Evolutionary conservation across 2,113 vertebrate genomes (phyloP), one percentile per base, ranked within the genome.

Genomic region (Cyphomyrus discorhynchus): DNA sequence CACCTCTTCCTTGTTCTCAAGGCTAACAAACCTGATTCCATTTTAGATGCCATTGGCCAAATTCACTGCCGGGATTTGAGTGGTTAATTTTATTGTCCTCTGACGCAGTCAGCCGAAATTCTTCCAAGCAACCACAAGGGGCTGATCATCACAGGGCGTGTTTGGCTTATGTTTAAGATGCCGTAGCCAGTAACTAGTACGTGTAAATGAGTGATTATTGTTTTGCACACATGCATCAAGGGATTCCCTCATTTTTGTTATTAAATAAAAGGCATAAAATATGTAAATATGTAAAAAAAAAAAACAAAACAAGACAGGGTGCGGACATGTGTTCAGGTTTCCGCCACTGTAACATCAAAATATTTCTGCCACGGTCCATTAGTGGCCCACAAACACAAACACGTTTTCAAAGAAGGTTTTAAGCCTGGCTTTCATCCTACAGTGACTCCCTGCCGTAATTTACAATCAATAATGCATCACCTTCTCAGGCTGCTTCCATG

Each of bases 381-480:
- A 87, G 85, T n/a, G 24, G 27, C 50, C 27, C 27, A 87, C 13
- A 87, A 87, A 86, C 84, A 52, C 47, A 31, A 50, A 31, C 85
- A 52, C 24, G 2, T 39, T 39, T 87, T 35, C 47, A 86, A 46
- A 50, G 82, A 31, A 5, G 49, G 11, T 31, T 27, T 86, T 52
- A 21, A 35, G 19, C 46, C 82, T 46, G 46, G 42, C 46, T 47
- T 46, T 49, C 27, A 21, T 19, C 27, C 27, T 27, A 35, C 49
- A 19, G 15, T 1, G 5, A 50, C 50, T 87, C 39, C 50, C 27
- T 19, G 85, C 50, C 47, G 15, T 87, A 53, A 87, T 53, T 87
- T 87, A 87, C 50, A 49, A 87, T 87, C 85, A 87, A 87, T 87
- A 87, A 87, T 87, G 47, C 49, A 87, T 31, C 50, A 49, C 85